phyloP scores from a whole-genome alignment of 2,113 vertebrate genomes.

The Cyanistes caeruleus region DNA sequence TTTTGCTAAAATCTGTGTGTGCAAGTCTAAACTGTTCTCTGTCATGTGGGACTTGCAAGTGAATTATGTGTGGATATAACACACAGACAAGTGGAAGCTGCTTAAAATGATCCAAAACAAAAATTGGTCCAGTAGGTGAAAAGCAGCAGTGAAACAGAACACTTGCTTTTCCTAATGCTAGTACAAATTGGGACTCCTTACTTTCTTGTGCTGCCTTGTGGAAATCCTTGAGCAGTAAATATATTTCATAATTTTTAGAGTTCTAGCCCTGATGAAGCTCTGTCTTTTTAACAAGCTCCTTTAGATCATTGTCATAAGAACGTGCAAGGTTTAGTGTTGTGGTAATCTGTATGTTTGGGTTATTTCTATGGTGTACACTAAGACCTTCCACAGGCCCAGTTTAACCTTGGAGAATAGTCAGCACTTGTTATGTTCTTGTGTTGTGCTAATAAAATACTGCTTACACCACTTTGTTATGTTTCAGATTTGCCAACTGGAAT shows the following conservation, averaged over 20 bases:
- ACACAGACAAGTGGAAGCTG: not conserved
- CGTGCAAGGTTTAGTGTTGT: not conserved
- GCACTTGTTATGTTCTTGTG: not conserved
- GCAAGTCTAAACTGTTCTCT: not conserved
- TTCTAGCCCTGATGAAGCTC: not conserved
- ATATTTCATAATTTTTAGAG: not conserved
- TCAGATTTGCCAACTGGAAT: conserved; percentile 79
- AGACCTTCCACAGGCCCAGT: not conserved
- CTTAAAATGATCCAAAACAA: not conserved
- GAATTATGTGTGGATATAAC: not conserved
- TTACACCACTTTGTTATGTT: not conserved
- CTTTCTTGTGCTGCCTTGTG: not conserved
- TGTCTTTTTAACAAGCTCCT: not conserved
- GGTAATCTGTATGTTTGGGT: not conserved
- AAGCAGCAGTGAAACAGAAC: not conserved
- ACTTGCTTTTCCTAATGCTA: not conserved
- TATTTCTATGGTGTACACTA: not conserved
- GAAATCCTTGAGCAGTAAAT: not conserved
- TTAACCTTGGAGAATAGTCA: not conserved
- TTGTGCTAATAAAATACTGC: not conserved
- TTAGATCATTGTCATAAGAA: not conserved
- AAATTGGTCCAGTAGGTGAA: not conserved
- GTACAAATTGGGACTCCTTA: not conserved
- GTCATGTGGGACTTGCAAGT: not conserved
- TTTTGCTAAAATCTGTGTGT: not conserved